Evolutionary conservation across 2,113 vertebrate species (phyloP).

Genomic region (Pristiophorus japonicus): DNA sequence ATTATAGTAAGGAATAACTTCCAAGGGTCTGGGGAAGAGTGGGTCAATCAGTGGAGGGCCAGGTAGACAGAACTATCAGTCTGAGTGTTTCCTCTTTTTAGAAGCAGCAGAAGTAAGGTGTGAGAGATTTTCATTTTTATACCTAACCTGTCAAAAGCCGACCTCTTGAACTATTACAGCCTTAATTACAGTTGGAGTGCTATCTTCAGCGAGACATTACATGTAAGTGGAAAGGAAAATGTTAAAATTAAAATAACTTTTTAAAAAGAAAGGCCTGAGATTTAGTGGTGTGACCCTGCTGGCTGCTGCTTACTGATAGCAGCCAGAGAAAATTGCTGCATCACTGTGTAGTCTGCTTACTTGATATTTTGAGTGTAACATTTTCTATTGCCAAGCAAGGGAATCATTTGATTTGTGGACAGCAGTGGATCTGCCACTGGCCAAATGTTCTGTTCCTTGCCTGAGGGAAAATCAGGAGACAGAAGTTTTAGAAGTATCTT

Average conservation of each 20-base stretch:
- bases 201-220: background rate
- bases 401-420: background rate
- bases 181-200: background rate
- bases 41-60: background rate
- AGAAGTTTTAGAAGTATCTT: background rate
- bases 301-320: conserved; percentile 11
- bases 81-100: background rate
- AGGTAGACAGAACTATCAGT: background rate
- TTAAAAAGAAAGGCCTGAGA: background rate
- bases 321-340: background rate
- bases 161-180: background rate
- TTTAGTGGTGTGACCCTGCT: background rate
- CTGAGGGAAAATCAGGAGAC: background rate
- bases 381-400: background rate
- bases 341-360: background rate
- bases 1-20: background rate
- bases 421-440: conserved; percentile 8
- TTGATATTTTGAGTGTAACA: background rate
- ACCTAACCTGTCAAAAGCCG: background rate
- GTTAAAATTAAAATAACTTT: conserved; percentile 4
- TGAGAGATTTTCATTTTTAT: background rate
- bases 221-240: background rate
- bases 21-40: background rate
- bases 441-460: background rate
- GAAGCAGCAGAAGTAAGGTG: background rate